Evolutionary conservation across 2,113 vertebrate species (phyloP).

Genomic region (Coptodon bakossiorum): DNA sequence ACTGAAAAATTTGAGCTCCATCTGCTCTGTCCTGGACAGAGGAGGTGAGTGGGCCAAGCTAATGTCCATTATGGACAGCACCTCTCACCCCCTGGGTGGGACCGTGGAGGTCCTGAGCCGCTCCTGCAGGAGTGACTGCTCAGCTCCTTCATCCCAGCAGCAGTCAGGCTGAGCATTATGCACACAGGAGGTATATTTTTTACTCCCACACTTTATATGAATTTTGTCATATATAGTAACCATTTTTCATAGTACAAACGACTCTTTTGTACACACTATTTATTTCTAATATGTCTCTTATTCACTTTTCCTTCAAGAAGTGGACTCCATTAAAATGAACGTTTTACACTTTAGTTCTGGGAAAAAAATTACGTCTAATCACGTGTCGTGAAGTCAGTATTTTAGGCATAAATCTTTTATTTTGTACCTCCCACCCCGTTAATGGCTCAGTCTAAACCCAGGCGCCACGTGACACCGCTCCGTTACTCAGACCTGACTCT

Average conservation of each 20-base stretch:
- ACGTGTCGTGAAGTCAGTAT: not conserved
- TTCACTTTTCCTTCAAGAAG: not conserved
- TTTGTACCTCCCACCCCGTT: not conserved
- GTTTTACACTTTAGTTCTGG: not conserved
- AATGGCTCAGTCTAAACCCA: not conserved
- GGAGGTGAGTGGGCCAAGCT: not conserved
- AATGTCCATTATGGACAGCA: not conserved
- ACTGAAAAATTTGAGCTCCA: not conserved
- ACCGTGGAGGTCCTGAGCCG: not conserved
- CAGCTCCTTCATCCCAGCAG: not conserved
- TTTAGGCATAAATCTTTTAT: not conserved
- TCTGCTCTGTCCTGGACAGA: not conserved
- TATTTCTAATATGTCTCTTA: not conserved
- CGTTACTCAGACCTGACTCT: not conserved
- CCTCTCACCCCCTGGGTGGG: not conserved
- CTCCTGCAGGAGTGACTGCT: not conserved
- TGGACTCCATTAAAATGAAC: not conserved
- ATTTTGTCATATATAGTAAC: rapidly evolving
- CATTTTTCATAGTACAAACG: not conserved
- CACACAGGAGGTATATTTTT: not conserved
- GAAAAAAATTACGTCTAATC: rapidly evolving
- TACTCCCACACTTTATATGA: not conserved
- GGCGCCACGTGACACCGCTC: not conserved
- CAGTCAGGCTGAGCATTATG: not conserved
- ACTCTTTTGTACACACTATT: not conserved